phyloP scores from a whole-genome alignment of 2,888 invertebrate genomes.

The Leucania comma region DNA sequence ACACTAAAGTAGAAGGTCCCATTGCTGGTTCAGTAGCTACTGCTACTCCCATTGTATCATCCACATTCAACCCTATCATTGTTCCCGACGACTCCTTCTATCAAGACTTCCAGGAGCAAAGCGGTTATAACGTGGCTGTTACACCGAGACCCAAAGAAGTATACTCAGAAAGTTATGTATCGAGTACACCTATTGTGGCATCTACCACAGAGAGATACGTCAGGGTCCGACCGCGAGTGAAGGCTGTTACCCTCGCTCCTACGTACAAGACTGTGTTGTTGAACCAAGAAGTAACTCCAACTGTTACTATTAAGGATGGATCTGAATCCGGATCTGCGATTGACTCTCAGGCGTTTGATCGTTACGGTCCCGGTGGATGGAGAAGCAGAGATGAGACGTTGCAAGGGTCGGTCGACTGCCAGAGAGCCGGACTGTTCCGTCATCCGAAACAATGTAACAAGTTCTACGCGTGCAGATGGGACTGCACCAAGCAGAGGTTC shows the following conservation, averaged over 20 bases:
- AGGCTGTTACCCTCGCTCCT: constrained; percentile 84
- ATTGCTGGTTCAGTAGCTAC: constrained; percentile 67
- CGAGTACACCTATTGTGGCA: constrained; percentile 76
- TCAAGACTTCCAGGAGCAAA: constrained; percentile 83
- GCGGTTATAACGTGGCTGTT: constrained; percentile 74
- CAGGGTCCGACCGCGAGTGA: constrained; percentile 80
- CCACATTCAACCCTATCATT: constrained; percentile 87
- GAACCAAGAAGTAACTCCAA: constrained; percentile 80
- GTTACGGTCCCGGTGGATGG: constrained; percentile 92
- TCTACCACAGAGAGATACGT: constrained; percentile 79
- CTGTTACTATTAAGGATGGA: constrained; percentile 66
- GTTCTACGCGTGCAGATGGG: constrained; percentile 96
- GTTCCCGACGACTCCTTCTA: constrained; percentile 88
- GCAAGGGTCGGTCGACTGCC: constrained; percentile 91
- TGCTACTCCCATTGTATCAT: constrained; percentile 77
- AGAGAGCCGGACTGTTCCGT: constrained; percentile 91
- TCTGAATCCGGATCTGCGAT: constrained; percentile 70
- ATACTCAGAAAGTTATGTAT: constrained; percentile 75
- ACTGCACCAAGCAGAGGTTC: constrained; percentile 93
- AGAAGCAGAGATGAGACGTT: constrained; percentile 91
- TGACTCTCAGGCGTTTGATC: constrained; percentile 89
- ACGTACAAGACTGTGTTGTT: constrained; percentile 84
- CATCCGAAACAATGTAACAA: constrained; percentile 95
- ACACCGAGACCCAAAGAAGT: constrained; percentile 72
- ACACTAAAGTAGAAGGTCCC: constrained; percentile 68